Evolutionary conservation across 2,888 invertebrate species (phyloP).

Genomic region (Rhodophaea formosa): DNA sequence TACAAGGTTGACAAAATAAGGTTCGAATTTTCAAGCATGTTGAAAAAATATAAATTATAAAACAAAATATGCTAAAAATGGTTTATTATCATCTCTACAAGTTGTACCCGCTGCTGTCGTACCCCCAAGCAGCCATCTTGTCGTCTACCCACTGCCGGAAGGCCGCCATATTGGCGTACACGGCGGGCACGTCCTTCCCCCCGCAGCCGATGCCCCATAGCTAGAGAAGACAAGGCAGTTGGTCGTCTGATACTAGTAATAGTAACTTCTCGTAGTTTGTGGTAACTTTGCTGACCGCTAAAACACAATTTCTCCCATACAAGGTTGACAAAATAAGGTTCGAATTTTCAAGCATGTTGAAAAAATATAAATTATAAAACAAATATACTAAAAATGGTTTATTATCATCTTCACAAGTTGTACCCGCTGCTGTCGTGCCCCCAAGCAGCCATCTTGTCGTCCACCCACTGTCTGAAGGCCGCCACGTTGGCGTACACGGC

Average conservation of each 20-base stretch:
- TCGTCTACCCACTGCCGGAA: slow-evolving; percentile 88
- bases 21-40: no score
- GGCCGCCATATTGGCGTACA: slow-evolving; percentile 86
- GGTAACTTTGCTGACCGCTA: no score
- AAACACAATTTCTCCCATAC: no score
- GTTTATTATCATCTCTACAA: slow-evolving; percentile 26
- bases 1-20: no score
- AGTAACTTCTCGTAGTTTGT: no score
- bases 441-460: slow-evolving; percentile 78
- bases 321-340: no score
- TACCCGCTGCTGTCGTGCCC: slow-evolving; percentile 61
- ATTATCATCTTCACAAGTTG: slow-evolving; percentile 26
- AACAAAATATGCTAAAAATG: slow-evolving; percentile 15
- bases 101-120: slow-evolving; percentile 51
- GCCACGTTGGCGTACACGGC: slow-evolving; percentile 90
- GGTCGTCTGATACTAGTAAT: no score
- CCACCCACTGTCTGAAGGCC: slow-evolving; percentile 86
- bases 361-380: slow-evolving; percentile 4
- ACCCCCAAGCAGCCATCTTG: slow-evolving; percentile 76
- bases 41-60: no score
- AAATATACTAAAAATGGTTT: slow-evolving; percentile 17
- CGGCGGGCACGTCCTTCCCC: slow-evolving; percentile 84
- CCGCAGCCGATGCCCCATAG: slow-evolving; percentile 96
- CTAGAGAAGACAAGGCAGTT: no score
- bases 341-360: no score